Evolutionary conservation across 2,888 invertebrate species (phyloP), one percentile per base, ranked within the genome.

Genomic region (Lithophane ornitopus): DNA sequence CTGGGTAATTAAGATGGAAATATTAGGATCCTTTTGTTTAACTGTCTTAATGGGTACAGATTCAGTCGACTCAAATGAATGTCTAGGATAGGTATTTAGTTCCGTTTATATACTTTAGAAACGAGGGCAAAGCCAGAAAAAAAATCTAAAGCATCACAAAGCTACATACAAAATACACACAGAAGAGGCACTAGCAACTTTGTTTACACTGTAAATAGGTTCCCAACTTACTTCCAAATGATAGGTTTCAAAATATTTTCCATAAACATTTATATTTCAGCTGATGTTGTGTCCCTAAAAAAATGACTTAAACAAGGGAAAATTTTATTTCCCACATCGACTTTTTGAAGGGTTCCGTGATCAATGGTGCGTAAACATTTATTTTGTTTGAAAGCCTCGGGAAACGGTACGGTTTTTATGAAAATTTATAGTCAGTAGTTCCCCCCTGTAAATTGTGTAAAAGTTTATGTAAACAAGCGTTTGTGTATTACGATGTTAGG

Each of bases 291-390:
- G 65, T 39, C 22, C 62, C 49, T 26, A 76, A 77, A 82, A 87
- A 71, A 78, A 63, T 1, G 34, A 58, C 66, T 70, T 56, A 14
- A 81, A 71, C 62, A 9, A 9, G 54, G 46, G 28, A 74, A 61
- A 49, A 39, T 83, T 81, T 85, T 86, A 81, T 80, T 69, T 74
- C 66, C 75, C 76, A 74, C 82, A 74, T 81, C 82, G 76, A 80
- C 70, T 84, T 85, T 81, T 82, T 80, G 83, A 85, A 85, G 86
- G 88, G 87, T 81, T 44, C 78, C 73, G 73, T 82, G 88, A 88
- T 89, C 92, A 92, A 90, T 91, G 90, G 86, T 80, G 89, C 75
- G 90, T 90, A 91, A 91, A 90, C 88, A 90, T 91, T 92, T 86
- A 88, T 89, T 86, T 80, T 86, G 88, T 89, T 86, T 80, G 87